A percentile compares a stretch with the other conserved stretches of the same genome.
phyloP scores from a whole-genome alignment of 2,797 vertebrate genomes.

The Borostomias antarcticus region DNA sequence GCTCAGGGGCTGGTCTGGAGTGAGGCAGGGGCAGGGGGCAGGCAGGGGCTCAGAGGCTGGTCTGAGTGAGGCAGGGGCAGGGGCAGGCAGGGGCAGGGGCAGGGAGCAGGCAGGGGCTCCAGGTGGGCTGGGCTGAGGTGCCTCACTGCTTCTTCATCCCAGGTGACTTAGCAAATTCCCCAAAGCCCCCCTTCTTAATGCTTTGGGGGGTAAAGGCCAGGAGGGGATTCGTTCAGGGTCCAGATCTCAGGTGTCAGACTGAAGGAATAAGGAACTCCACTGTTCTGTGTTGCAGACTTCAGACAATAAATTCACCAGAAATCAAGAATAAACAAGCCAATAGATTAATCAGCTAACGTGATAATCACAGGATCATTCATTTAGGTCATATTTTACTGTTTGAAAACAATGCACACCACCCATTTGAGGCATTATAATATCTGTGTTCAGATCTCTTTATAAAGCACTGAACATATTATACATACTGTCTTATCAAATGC shows the following conservation, averaged over 20 bases:
- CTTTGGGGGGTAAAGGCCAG: slow-evolving; percentile 54
- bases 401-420: too few relatives aligned
- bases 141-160: slow-evolving; percentile 70
- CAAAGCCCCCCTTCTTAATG: slow-evolving; percentile 54
- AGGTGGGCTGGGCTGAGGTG: slow-evolving; percentile 68
- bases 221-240: slow-evolving; percentile 68
- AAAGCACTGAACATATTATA: too few relatives aligned
- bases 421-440: too few relatives aligned
- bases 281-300: slow-evolving; percentile 46
- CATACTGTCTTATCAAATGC: neutral
- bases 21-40: slow-evolving; percentile 55
- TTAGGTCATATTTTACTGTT: too few relatives aligned
- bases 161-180: slow-evolving; percentile 79
- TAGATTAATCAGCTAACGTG: too few relatives aligned
- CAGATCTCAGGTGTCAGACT: slow-evolving; percentile 70
- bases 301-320: neutral
- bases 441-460: too few relatives aligned
- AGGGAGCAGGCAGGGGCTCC: slow-evolving; percentile 63
- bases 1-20: slow-evolving; percentile 69
- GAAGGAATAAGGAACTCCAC: slow-evolving; percentile 59
- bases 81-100: slow-evolving; percentile 45
- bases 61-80: slow-evolving; percentile 47
- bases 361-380: too few relatives aligned
- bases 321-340: neutral
- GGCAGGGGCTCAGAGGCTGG: slow-evolving; percentile 67